Conservation (phyloP, 1,140 invertebrate species). For the Riptortus pedestris region DNA sequence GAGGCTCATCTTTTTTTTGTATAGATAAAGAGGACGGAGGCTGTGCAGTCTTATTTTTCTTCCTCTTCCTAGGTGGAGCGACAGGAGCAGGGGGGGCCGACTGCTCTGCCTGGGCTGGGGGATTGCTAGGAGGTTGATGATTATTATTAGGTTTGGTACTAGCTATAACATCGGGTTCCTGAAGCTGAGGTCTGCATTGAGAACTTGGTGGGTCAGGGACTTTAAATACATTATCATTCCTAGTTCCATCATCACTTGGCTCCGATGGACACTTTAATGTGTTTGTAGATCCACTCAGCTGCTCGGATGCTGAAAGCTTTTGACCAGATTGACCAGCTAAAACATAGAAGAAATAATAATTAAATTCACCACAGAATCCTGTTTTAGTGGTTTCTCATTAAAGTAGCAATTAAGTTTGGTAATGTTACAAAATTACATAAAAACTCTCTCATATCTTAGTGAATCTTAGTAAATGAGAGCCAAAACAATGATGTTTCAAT, state of each 20-base stretch:
- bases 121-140: background rate
- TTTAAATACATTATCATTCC: background rate
- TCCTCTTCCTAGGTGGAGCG: slow-evolving; percentile 71
- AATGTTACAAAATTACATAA: too few relatives aligned
- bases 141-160: slow-evolving; percentile 64
- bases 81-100: slow-evolving; percentile 30
- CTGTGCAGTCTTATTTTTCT: slow-evolving; percentile 47
- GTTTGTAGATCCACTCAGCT: background rate
- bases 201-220: background rate
- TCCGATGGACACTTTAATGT: background rate
- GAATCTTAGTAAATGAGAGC: too few relatives aligned
- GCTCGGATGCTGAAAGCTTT: background rate
- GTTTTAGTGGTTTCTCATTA: too few relatives aligned
- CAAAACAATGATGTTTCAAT: too few relatives aligned
- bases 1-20: slow-evolving; percentile 22
- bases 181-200: slow-evolving; percentile 36
- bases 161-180: slow-evolving; percentile 86
- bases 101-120: background rate
- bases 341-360: background rate
- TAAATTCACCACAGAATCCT: too few relatives aligned
- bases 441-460: too few relatives aligned
- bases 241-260: background rate
- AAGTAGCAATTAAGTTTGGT: too few relatives aligned
- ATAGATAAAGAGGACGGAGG: slow-evolving; percentile 27
- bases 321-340: background rate